These are phyloP conservation scores for Megastigmus dorsalis DNA, from an alignment of 2,888 invertebrate genomes.

Conservation along the genomic window DNA sequence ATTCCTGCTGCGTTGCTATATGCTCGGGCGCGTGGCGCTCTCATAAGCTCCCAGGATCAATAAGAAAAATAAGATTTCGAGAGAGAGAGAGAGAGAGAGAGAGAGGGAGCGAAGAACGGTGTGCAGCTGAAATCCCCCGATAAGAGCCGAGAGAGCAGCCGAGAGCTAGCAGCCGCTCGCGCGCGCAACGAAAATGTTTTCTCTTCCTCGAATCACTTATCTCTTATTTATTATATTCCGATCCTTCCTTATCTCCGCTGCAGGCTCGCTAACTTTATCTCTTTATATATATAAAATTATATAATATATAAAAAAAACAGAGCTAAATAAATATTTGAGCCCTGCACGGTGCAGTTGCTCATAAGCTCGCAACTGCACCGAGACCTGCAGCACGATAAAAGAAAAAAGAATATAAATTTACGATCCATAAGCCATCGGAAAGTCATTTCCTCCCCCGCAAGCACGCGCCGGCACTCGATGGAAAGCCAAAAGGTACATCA, in stretches of 20 bases:
- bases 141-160: neutral
- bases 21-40: neutral
- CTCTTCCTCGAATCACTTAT: slow-evolving; percentile 41
- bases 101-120: slow-evolving; percentile 1
- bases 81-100: too few species aligned
- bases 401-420: slow-evolving; percentile 9
- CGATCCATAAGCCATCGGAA: slow-evolving; percentile 22
- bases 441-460: slow-evolving; percentile 20
- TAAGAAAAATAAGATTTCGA: slow-evolving; percentile 39
- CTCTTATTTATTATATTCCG: slow-evolving; percentile 39
- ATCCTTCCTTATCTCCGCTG: slow-evolving; percentile 37
- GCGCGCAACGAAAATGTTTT: slow-evolving; percentile 37
- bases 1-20: neutral
- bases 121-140: slow-evolving; percentile 33
- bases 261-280: too few species aligned
- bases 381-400: neutral
- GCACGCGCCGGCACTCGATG: neutral
- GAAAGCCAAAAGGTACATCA: neutral
- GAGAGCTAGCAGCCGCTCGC: too few species aligned
- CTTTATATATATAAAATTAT: too few species aligned
- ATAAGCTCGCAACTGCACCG: neutral
- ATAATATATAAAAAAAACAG: neutral
- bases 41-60: slow-evolving; percentile 28
- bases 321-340: slow-evolving; percentile 18
- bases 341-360: slow-evolving; percentile 5